Conservation (phyloP, 2,113 vertebrate species). For the Triplophysa tibetana region DNA sequence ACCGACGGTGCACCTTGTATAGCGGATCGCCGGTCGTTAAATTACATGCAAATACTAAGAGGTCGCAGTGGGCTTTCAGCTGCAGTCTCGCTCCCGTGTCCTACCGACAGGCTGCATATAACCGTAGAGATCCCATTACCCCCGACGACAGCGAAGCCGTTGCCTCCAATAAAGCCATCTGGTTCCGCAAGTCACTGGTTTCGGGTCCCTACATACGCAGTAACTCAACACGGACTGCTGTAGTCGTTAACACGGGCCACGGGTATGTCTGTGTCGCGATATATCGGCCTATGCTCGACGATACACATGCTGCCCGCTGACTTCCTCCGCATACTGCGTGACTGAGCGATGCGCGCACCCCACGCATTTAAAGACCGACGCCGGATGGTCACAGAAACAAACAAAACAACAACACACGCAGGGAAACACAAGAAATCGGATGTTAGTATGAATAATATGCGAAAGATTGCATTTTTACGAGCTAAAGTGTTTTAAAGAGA, state of each 20-base stretch:
- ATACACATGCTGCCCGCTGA: conserved; percentile 2
- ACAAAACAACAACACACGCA: neutral
- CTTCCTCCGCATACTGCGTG: conserved; percentile 6
- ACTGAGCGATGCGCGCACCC: neutral
- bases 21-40: neutral
- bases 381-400: neutral
- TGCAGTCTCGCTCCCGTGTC: neutral
- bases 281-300: neutral
- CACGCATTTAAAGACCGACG: conserved; percentile 1
- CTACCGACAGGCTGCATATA: conserved; percentile 22
- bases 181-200: neutral
- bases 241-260: neutral
- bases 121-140: conserved; percentile 34
- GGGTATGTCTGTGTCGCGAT: neutral
- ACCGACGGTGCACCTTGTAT: neutral
- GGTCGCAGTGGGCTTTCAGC: conserved; percentile 10
- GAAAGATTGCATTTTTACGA: neutral
- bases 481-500: neutral
- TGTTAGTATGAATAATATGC: neutral
- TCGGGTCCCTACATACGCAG: neutral
- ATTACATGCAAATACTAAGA: neutral
- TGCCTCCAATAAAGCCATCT: conserved; percentile 13
- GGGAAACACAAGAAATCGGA: neutral
- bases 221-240: neutral
- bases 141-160: neutral